Percentiles rank a stretch among this genome's conserved stretches.
phyloP scores from a whole-genome alignment of 2,888 invertebrate species.

The Parapristionchus giblindavisi region DNA sequence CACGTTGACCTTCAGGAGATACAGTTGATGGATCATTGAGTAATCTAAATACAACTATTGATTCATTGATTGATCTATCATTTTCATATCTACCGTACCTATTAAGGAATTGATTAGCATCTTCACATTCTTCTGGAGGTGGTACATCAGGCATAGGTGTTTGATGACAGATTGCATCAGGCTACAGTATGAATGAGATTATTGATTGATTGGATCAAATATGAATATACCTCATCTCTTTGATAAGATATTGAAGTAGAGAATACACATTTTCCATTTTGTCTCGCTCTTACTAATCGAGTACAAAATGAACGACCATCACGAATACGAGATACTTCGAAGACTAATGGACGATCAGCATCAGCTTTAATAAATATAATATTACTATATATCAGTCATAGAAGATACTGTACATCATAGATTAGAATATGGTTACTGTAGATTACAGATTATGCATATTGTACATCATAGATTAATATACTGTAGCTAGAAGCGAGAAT shows the following conservation, averaged over 20 bases:
- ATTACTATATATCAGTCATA: no score
- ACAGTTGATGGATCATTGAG: constrained; percentile 48
- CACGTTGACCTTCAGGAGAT: constrained; percentile 48
- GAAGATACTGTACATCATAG: no score
- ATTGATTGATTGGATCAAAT: not conserved
- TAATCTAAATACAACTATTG: no score
- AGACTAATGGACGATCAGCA: constrained; percentile 68
- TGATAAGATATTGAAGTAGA: constrained; percentile 63
- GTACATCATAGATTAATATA: no score
- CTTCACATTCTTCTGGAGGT: constrained; percentile 67
- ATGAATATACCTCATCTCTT: constrained; percentile 37
- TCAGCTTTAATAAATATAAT: constrained; percentile 46
- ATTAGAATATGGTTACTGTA: no score
- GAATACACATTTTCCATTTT: constrained; percentile 70
- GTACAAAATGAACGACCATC: constrained; percentile 71
- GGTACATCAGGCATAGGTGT: constrained; percentile 70
- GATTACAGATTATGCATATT: no score
- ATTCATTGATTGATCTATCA: not conserved
- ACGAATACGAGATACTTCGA: constrained; percentile 70
- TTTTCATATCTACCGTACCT: constrained; percentile 36
- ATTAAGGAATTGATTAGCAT: constrained; percentile 43
- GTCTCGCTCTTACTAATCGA: constrained; percentile 70
- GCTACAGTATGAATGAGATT: constrained; percentile 26
- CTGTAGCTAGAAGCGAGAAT: no score
- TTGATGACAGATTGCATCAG: constrained; percentile 68